phyloP scores from a whole-genome alignment of 2,888 invertebrate genomes.

The Colletes collaris region DNA sequence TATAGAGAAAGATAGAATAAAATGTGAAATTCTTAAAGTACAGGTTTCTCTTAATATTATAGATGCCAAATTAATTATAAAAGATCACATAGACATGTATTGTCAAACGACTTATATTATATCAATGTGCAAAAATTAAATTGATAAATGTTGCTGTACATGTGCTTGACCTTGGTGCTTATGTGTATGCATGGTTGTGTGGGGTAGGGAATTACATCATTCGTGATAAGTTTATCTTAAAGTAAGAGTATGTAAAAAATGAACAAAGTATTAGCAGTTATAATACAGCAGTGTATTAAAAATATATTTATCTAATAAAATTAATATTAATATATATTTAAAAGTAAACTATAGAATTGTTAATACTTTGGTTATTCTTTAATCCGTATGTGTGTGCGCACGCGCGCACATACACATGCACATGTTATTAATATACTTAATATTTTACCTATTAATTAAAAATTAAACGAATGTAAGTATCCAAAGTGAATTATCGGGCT shows the following conservation, averaged over 20 bases:
- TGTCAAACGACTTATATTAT: too few relatives aligned
- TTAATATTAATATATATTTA: too few relatives aligned
- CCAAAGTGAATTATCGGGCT: not conserved
- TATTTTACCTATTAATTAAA: conserved; percentile 1
- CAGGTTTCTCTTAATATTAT: not conserved
- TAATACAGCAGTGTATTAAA: not conserved
- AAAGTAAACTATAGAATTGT: too few relatives aligned
- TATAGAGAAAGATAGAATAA: not conserved
- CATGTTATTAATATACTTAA: conserved; percentile 1
- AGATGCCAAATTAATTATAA: too few relatives aligned
- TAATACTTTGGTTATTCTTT: too few relatives aligned
- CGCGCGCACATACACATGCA: not conserved
- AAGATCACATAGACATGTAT: too few relatives aligned
- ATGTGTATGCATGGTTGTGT: conserved; percentile 37
- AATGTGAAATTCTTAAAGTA: not conserved
- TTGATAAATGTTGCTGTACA: conserved; percentile 26
- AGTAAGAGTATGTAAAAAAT: conserved; percentile 2
- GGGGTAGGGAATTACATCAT: conserved; percentile 28
- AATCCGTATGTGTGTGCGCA: too few relatives aligned
- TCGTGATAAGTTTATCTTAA: conserved; percentile 31
- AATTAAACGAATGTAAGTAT: conserved; percentile 22
- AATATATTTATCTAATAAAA: too few relatives aligned
- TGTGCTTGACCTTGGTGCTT: conserved; percentile 50
- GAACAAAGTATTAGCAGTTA: not conserved
- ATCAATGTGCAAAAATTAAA: not conserved